Base-by-base conservation (phyloP, 2,113 vertebrate species). In the Piprites chloris region DNA sequence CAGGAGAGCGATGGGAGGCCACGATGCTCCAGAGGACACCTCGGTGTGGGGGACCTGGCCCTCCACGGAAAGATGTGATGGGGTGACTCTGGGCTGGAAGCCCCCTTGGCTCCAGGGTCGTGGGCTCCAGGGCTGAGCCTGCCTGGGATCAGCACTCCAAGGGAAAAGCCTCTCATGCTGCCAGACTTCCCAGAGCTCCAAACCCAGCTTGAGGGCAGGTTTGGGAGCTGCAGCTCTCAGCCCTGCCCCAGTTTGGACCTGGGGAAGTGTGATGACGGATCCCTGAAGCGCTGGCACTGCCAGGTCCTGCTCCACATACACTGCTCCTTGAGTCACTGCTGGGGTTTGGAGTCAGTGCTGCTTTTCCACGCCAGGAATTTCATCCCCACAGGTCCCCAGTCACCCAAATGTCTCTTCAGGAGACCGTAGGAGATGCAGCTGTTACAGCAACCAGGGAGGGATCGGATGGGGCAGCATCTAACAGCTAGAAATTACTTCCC, bases 1-100 rank as follows among this genome's bases (percentile, higher is more conserved):
- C 58, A 44, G n/a, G 9, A 50, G 53, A 77, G 59, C 5, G 35
- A 65, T 5, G 35, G 49, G 62, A 79, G 28, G 39, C 74, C 69
- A n/a, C 0, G 0, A 37, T 9, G 47, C 26, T 41, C 35, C 0
- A 0, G 61, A 86, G 37, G 52, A 42, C 23, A 18, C 16, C 30
- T 61, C 0, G 0, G 26, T 1, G 0, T n/a, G 32, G 27, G 13
- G 33, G 30, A 37, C 1, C 0, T 49, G 74, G 33, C 4, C 14
- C 12, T 65, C 32, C 1, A 0, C 0, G 4, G 62, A 50, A 56
- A 50, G 26, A 66, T 24, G 46, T 18, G 27, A n/a, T 11, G 42
- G 59, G 42, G 6, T 42, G 37, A 23, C 72, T 63, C 24, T 33
- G 55, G 55, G 55, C 32, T 82, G 49, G 53, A 83, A 56, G 5